These are phyloP conservation scores for Hirundichthys speculiger DNA, from an alignment of 2,113 vertebrate species.

Conservation along the genomic window DNA sequence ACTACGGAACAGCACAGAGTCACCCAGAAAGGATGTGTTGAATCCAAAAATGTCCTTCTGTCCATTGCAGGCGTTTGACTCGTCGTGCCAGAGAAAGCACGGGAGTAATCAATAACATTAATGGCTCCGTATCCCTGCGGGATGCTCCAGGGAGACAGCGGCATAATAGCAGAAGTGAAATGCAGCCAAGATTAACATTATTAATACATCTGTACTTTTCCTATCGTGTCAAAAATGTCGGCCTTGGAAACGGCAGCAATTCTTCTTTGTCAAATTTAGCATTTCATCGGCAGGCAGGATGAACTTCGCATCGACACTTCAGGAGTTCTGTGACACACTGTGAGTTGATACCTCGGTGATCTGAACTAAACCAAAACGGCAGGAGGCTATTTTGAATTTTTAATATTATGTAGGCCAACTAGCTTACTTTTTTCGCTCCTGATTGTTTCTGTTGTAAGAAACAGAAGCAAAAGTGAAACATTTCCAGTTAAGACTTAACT, in stretches of 20 bases:
- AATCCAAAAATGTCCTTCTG: not conserved
- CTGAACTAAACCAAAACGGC: no score
- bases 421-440: not conserved
- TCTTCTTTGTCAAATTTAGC: not conserved
- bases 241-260: not conserved
- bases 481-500: no score
- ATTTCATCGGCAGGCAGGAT: constrained; percentile 3
- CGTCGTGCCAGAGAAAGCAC: not conserved
- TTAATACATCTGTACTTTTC: constrained; percentile 1
- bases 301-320: not conserved
- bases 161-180: not conserved
- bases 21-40: no score
- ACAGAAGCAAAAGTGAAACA: no score
- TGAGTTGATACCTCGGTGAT: not conserved
- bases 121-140: constrained; percentile 1
- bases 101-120: not conserved
- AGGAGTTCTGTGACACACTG: not conserved
- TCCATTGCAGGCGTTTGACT: not conserved
- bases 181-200: not conserved
- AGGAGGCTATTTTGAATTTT: not conserved
- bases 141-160: not conserved
- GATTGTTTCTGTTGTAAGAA: not conserved
- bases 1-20: not conserved
- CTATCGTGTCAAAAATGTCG: not conserved
- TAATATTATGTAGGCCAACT: not conserved